These are phyloP conservation scores for Artibeus lituratus DNA, from an alignment of 2,797 vertebrate species.

Conservation along the genomic window DNA sequence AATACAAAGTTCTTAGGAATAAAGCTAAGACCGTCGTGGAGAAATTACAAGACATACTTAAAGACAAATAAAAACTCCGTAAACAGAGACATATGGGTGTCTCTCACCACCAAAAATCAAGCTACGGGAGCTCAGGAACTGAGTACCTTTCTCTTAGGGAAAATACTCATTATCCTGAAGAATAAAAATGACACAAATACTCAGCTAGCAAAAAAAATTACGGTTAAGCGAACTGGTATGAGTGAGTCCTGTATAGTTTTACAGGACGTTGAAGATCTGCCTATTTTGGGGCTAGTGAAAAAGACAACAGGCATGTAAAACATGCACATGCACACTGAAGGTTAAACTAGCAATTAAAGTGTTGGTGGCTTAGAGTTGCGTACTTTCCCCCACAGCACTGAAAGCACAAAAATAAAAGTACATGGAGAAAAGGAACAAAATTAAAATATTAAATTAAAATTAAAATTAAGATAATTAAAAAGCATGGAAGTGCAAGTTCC, in stretches of 20 bases:
- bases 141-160: neutral
- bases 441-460: neutral
- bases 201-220: neutral
- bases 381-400: neutral
- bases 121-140: neutral
- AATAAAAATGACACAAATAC: neutral
- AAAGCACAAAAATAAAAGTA: neutral
- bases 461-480: constrained; percentile 26
- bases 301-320: neutral
- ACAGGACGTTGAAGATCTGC: neutral
- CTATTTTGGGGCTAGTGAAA: neutral
- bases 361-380: neutral
- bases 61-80: neutral
- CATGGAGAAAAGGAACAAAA: neutral
- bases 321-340: neutral
- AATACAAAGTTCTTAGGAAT: neutral
- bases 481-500: neutral
- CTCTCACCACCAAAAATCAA: neutral
- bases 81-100: neutral
- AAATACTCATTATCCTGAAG: neutral
- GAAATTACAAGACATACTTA: neutral
- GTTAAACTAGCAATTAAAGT: neutral
- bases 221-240: neutral
- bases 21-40: neutral
- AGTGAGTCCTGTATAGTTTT: neutral